Conservation (phyloP, 2,888 invertebrate genomes). For the Chymomyza amoena region DNA sequence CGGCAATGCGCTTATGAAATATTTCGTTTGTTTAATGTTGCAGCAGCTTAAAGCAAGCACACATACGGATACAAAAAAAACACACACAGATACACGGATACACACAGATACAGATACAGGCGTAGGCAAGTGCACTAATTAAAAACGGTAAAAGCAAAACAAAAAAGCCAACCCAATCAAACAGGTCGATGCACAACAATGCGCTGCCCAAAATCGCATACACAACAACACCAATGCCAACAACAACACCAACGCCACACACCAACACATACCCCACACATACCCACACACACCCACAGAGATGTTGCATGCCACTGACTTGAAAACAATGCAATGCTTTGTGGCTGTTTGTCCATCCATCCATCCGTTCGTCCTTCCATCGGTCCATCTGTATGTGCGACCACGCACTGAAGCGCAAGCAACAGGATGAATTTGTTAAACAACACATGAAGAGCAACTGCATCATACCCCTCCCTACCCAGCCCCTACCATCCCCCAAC, state of each 20-base stretch:
- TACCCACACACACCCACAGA: not conserved
- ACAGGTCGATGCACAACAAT: conserved; percentile 71
- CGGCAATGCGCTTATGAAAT: conserved; percentile 68
- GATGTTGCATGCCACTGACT: conserved; percentile 10
- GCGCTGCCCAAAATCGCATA: conserved; percentile 48
- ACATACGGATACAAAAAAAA: not conserved
- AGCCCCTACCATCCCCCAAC: not conserved
- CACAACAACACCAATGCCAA: not conserved
- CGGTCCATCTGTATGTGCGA: not conserved
- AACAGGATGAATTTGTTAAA: conserved; percentile 71
- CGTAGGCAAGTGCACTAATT: conserved; percentile 46
- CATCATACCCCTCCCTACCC: not conserved
- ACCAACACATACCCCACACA: not conserved
- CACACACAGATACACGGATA: conserved; percentile 18
- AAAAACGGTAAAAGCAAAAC: conserved; percentile 59
- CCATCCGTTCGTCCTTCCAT: conserved; percentile 23
- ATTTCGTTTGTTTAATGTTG: conserved; percentile 58
- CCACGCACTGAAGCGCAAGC: conserved; percentile 66
- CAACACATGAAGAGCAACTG: conserved; percentile 44
- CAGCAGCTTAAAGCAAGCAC: conserved; percentile 43
- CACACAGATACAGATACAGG: conserved; percentile 7
- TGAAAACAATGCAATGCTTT: conserved; percentile 49
- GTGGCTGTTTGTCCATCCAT: conserved; percentile 4
- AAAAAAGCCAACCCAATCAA: conserved; percentile 66
- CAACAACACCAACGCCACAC: conserved; percentile 9